Evolutionary conservation across 2,113 vertebrate genomes (phyloP), one percentile per base, ranked within the genome.

Genomic region (Calonectris borealis): DNA sequence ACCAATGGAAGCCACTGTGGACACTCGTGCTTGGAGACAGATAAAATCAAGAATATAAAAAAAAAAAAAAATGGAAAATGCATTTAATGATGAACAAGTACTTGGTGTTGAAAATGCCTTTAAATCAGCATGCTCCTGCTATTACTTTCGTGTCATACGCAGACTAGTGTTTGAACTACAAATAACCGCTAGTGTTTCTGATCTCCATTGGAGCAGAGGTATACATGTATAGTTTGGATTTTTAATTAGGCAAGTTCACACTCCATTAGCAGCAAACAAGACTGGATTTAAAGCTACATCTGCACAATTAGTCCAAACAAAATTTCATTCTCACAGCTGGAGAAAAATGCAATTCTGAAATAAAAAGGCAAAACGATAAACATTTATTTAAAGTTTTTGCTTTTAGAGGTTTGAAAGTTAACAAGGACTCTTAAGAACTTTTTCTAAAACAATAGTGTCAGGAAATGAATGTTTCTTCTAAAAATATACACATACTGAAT

Each of bases 211-310:
- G 66, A 92, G 73, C 71, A 92, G 36, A 48, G 84, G 81, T 54
- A 64, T n/a, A 92, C 38, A 70, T 73, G 58, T 72, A 86, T 75
- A 88, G 55, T 94, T 96, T 77, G 52, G 72, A 83, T 92, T 94
- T 90, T 94, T 94, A 82, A 83, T 79, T 83, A 76, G 70, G 21
- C 32, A 51, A 60, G 52, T 83, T 96, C 73, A 88, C 51, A 87
- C 64, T 57, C 90, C 88, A 88, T 88, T 92, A 80, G 38, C 78
- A 88, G 75, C 69, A 93, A 82, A 85, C 71, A 88, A 85, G 64
- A 78, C 22, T 66, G 60, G 65, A 84, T 91, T 96, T 77, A 95
- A 94, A 95, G 79, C 40, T 95, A 92, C n/a, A 93, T 49, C 79
- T 96, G 64, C 29, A 77, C 46, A 29, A 88, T 80, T 80, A 72